Evolutionary conservation across 2,888 invertebrate species (phyloP).

Genomic region (Drosophila affinis): DNA sequence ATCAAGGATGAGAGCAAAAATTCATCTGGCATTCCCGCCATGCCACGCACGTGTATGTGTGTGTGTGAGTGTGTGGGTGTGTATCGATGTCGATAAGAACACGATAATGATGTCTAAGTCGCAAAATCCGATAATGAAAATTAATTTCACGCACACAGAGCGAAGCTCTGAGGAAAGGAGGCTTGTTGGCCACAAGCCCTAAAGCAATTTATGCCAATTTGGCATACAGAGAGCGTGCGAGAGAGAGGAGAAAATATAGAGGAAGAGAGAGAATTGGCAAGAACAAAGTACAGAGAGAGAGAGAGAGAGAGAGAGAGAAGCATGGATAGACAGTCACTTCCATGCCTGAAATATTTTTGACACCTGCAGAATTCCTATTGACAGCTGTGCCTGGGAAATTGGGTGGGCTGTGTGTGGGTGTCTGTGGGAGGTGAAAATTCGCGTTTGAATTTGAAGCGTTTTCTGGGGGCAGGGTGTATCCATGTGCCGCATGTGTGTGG

Average conservation of each 20-base stretch:
- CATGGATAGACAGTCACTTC: constrained; percentile 43
- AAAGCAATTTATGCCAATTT: constrained; percentile 79
- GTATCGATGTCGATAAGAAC: constrained; percentile 68
- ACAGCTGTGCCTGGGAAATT: constrained; percentile 61
- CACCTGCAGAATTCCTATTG: constrained; percentile 80
- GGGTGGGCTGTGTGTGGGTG: not conserved
- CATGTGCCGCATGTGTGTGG: constrained; percentile 16
- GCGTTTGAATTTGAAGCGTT: constrained; percentile 71
- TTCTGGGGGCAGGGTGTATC: constrained; percentile 9
- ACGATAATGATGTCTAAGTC: constrained; percentile 79
- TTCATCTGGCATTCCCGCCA: constrained; percentile 10
- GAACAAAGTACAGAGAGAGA: constrained; percentile 1
- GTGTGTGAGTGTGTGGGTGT: constrained; percentile 28
- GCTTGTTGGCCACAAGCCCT: constrained; percentile 54
- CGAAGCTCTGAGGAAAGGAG: not conserved
- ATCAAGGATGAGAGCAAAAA: constrained; percentile 32
- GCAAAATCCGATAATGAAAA: constrained; percentile 78
- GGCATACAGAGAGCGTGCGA: not conserved
- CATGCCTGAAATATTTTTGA: constrained; percentile 78
- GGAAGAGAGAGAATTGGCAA: not conserved
- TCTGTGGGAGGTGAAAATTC: constrained; percentile 24
- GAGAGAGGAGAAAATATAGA: not conserved
- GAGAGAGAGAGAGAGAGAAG: not conserved
- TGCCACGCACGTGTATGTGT: too few relatives aligned
- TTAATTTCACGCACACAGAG: constrained; percentile 63